Conservation (phyloP, 92 coral and sea anemone genomes). For the Phenganax stokvisi region DNA sequence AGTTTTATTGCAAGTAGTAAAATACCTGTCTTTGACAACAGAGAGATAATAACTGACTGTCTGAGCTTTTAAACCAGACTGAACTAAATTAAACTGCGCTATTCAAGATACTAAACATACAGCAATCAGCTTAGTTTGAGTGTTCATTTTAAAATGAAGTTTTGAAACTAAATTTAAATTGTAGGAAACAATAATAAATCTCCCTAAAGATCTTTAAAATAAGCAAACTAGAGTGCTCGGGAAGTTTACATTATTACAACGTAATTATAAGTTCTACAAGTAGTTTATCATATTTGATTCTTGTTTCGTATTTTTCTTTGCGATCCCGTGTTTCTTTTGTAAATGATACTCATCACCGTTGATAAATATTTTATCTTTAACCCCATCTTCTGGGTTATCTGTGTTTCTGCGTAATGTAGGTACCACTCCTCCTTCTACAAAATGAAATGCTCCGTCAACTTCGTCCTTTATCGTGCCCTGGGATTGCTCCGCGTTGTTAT, state of each 20-base stretch:
- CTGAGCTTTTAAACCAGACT: too few relatives aligned
- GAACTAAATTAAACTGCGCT: too few relatives aligned
- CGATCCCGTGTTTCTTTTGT: slow-evolving; percentile 25
- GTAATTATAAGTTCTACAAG: not conserved
- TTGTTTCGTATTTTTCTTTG: not conserved
- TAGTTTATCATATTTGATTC: not conserved
- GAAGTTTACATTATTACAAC: not conserved
- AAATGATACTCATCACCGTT: slow-evolving; percentile 38
- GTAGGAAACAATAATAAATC: too few relatives aligned
- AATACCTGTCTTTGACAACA: too few relatives aligned
- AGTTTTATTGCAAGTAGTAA: too few relatives aligned
- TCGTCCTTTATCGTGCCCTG: not conserved
- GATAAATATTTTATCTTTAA: slow-evolving; percentile 7
- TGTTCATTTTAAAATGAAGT: too few relatives aligned
- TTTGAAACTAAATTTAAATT: too few relatives aligned
- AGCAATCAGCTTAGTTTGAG: too few relatives aligned
- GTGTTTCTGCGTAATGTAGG: slow-evolving; percentile 29
- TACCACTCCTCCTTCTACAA: slow-evolving; percentile 8
- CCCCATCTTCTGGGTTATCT: slow-evolving; percentile 35
- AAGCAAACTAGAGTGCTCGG: too few relatives aligned
- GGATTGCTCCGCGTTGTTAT: not conserved
- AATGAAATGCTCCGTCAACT: slow-evolving; percentile 9
- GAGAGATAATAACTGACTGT: too few relatives aligned
- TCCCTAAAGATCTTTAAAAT: too few relatives aligned
- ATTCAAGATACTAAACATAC: too few relatives aligned